Conservation (phyloP, 2,888 invertebrate species). For the Alsophila aescularia region DNA sequence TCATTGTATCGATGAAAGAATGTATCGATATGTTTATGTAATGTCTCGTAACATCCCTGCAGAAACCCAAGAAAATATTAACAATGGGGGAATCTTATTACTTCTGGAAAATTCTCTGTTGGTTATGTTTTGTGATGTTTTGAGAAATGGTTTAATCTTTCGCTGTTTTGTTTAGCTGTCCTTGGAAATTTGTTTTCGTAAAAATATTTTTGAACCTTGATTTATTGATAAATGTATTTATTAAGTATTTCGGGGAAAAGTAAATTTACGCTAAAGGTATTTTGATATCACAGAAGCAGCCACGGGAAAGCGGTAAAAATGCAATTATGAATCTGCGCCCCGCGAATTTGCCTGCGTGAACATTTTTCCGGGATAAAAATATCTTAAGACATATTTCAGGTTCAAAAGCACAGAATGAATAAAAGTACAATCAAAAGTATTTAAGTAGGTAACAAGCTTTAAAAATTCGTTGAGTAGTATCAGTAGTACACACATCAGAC, state of each 20-base stretch:
- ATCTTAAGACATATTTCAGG: too few species aligned
- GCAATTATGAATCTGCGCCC: too few species aligned
- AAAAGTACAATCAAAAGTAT: too few species aligned
- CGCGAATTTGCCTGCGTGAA: too few species aligned
- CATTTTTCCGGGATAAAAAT: too few species aligned
- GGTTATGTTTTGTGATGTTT: slow-evolving; percentile 19
- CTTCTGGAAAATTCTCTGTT: slow-evolving; percentile 27
- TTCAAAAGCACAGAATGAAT: too few species aligned
- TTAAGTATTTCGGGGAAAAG: neutral
- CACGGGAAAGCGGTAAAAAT: too few species aligned
- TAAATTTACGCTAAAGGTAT: neutral
- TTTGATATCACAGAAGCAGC: too few species aligned
- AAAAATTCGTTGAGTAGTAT: too few species aligned
- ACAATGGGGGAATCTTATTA: slow-evolving; percentile 32
- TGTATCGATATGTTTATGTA: neutral
- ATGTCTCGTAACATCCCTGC: slow-evolving; percentile 40
- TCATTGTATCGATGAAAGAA: too few species aligned
- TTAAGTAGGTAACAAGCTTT: too few species aligned
- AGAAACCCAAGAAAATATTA: slow-evolving; percentile 45
- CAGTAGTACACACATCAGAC: too few species aligned
- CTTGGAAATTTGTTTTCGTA: slow-evolving; percentile 15
- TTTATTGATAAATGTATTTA: slow-evolving; percentile 13
- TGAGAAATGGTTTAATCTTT: slow-evolving; percentile 29
- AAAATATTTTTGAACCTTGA: slow-evolving; percentile 1
- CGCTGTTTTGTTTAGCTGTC: slow-evolving; percentile 18